Evolutionary conservation across 2,888 invertebrate species (phyloP).

Genomic region (Leptothorax acervorum): DNA sequence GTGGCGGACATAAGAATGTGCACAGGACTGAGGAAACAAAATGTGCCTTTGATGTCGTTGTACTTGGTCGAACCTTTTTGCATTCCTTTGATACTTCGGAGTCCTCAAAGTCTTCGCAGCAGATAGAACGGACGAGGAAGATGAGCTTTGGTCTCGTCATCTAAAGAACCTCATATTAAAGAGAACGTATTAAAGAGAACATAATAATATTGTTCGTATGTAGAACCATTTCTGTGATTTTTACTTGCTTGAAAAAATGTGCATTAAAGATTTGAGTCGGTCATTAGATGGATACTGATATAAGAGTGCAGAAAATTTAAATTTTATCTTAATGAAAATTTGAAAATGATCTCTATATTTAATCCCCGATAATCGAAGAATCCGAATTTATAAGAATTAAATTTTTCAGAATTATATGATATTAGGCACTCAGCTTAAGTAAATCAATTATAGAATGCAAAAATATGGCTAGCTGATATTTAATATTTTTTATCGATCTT

Average conservation of each 20-base stretch:
- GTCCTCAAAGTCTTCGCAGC: constrained; percentile 12
- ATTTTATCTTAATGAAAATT: background rate
- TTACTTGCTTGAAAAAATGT: background rate
- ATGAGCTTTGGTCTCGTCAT: background rate
- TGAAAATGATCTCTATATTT: background rate
- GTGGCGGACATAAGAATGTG: constrained; percentile 31
- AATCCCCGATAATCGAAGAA: background rate
- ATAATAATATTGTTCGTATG: background rate
- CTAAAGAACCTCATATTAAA: constrained; percentile 13
- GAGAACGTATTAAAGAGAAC: constrained; percentile 30
- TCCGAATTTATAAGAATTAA: background rate
- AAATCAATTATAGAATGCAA: background rate
- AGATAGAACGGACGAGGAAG: constrained; percentile 4
- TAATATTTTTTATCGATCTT: background rate
- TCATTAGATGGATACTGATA: no score
- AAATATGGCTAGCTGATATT: background rate
- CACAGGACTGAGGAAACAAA: constrained; percentile 27
- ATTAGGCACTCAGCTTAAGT: background rate
- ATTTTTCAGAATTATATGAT: background rate
- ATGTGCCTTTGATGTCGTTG: constrained; percentile 50
- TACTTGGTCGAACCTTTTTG: constrained; percentile 32
- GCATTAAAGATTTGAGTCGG: background rate
- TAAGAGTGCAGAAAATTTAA: background rate
- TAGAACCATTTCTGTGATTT: background rate
- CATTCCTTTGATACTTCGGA: constrained; percentile 24